Conservation (phyloP, 2,113 vertebrate species). For the Climacteris rufus region DNA sequence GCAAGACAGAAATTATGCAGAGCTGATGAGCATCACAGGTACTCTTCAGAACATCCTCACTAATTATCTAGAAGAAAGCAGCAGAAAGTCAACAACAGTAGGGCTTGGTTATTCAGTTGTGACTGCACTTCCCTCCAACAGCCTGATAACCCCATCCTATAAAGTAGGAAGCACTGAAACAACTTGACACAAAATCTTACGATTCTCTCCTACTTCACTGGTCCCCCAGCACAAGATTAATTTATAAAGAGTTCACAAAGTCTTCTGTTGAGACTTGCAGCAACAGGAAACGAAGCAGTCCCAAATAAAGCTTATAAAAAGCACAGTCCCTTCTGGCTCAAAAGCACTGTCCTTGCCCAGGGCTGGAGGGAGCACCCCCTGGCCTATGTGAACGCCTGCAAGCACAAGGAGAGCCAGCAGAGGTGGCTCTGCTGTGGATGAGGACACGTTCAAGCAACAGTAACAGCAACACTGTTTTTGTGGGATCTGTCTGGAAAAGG, state of each 20-base stretch:
- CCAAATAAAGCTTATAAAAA: background rate
- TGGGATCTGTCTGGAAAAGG: background rate
- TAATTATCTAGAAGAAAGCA: conserved; percentile 78
- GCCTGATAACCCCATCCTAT: background rate
- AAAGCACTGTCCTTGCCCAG: background rate
- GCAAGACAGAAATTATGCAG: conserved; percentile 89
- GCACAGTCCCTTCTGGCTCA: background rate
- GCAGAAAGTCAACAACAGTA: background rate
- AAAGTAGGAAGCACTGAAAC: background rate
- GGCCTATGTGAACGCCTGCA: accelerated
- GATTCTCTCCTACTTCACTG: background rate
- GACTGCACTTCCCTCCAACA: background rate
- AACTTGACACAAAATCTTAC: background rate
- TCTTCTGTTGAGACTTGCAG: background rate
- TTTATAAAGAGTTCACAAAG: background rate
- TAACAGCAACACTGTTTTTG: background rate
- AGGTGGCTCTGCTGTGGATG: background rate
- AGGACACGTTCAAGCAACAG: background rate
- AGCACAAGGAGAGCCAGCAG: background rate
- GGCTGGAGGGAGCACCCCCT: background rate
- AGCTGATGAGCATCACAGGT: conserved; percentile 92
- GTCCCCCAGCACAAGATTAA: background rate
- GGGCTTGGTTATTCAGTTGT: background rate
- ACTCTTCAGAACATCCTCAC: conserved; percentile 81
- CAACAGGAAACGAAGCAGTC: background rate